Evolutionary conservation across 2,113 vertebrate genomes (phyloP).

Genomic region (Plecotus auritus): DNA sequence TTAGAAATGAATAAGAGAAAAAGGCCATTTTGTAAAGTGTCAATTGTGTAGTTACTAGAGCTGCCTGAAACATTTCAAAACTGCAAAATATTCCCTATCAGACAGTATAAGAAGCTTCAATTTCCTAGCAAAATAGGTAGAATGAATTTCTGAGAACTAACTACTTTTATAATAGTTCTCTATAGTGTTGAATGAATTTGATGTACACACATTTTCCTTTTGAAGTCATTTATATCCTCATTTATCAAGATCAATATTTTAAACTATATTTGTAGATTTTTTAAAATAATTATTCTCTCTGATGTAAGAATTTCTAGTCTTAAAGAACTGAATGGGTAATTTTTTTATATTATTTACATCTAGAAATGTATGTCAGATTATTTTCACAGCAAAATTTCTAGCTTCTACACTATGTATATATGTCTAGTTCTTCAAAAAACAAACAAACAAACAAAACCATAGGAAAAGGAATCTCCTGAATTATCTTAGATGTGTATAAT

Average conservation of each 20-base stretch:
- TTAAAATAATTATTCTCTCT: neutral
- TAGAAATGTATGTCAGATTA: neutral
- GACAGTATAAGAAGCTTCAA: neutral
- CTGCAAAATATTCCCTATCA: constrained; percentile 8
- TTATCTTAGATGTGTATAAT: neutral
- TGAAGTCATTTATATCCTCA: neutral
- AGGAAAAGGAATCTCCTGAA: neutral
- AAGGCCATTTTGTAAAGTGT: constrained; percentile 39
- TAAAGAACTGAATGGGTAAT: neutral
- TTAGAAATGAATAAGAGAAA: constrained; percentile 49
- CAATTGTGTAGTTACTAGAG: constrained; percentile 43
- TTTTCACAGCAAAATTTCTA: neutral
- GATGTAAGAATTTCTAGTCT: neutral
- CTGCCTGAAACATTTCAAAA: constrained; percentile 15
- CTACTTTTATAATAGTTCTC: neutral
- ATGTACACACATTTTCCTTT: neutral
- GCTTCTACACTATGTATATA: neutral
- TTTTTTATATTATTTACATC: neutral
- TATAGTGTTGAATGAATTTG: neutral
- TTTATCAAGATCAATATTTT: constrained; percentile 17
- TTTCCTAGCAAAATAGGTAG: neutral
- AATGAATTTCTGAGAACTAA: constrained; percentile 28
- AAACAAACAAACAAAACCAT: neutral
- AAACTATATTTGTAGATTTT: neutral
- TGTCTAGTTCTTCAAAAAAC: neutral